Percentiles rank a stretch among this genome's conserved stretches.
These are phyloP conservation scores for Colletes collaris DNA, from an alignment of 2,888 invertebrate species.

Conservation along the genomic window DNA sequence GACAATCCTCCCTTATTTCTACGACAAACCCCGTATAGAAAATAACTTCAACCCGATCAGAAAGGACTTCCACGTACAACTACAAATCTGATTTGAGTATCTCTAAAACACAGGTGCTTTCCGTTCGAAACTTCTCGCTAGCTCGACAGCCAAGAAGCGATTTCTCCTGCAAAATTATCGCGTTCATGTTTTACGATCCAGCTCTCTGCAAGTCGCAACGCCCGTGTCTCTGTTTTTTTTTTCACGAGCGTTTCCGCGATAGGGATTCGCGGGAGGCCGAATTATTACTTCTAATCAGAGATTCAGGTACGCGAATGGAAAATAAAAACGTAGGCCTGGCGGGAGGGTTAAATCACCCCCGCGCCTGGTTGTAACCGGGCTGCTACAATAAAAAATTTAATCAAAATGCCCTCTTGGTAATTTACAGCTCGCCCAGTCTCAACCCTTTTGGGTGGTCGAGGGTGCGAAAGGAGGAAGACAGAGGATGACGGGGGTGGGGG, in stretches of 20 bases:
- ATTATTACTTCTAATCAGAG: slow-evolving; percentile 67
- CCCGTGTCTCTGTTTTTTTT: slow-evolving; percentile 4
- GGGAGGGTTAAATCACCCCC: slow-evolving; percentile 77
- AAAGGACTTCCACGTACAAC: too few relatives aligned
- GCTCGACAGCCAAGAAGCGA: too few relatives aligned
- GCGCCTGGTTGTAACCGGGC: slow-evolving; percentile 68
- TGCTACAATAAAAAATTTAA: slow-evolving; percentile 82
- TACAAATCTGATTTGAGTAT: too few relatives aligned
- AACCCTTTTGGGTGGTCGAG: slow-evolving; percentile 74
- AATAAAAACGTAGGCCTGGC: slow-evolving; percentile 58
- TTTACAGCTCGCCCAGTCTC: slow-evolving; percentile 78
- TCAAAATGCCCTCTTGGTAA: slow-evolving; percentile 83
- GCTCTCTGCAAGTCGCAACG: background rate
- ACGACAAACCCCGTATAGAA: too few relatives aligned
- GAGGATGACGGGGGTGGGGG: slow-evolving; percentile 21
- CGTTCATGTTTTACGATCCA: too few relatives aligned
- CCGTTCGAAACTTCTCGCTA: too few relatives aligned
- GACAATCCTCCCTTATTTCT: too few relatives aligned
- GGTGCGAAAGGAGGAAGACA: slow-evolving; percentile 29
- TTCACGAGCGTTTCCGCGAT: background rate
- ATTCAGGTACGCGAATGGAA: slow-evolving; percentile 64
- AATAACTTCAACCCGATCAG: too few relatives aligned
- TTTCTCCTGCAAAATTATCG: too few relatives aligned
- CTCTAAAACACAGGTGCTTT: too few relatives aligned
- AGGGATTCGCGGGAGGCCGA: slow-evolving; percentile 32